A percentile compares a stretch with the other conserved stretches of the same genome.
Conservation (phyloP, 2,797 vertebrate species). For the Urophycis tenuis region DNA sequence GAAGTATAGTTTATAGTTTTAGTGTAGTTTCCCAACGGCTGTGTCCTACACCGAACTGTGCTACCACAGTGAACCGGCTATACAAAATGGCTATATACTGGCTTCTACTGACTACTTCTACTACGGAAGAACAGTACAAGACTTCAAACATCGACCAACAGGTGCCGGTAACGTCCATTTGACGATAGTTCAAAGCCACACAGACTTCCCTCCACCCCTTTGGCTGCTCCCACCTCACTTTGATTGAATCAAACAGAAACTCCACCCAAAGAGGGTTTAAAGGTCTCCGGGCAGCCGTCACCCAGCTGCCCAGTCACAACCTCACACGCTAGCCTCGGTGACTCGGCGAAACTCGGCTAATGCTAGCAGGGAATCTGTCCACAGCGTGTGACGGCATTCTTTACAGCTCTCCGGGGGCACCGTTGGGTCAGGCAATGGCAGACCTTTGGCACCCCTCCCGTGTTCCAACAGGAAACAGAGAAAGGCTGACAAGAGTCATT, state of each 20-base stretch:
- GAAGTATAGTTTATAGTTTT: too few species aligned
- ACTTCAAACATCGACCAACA: background rate
- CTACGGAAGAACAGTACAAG: background rate
- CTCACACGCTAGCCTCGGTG: background rate
- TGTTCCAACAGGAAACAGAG: background rate
- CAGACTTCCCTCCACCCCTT: background rate
- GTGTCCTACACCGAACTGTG: too few species aligned
- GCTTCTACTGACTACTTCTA: too few species aligned
- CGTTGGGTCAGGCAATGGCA: background rate
- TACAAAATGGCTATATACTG: too few species aligned
- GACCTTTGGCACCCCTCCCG: background rate
- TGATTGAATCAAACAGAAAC: conserved; percentile 33
- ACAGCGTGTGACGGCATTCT: conserved; percentile 3
- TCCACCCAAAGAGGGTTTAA: conserved; percentile 22
- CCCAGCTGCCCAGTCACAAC: conserved; percentile 6
- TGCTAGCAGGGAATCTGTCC: conserved; percentile 5
- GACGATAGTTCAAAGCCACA: background rate
- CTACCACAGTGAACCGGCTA: too few species aligned
- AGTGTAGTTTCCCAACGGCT: background rate
- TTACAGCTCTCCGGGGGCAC: background rate
- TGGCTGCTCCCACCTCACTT: conserved; percentile 1
- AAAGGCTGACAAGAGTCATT: background rate
- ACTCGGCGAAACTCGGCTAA: background rate
- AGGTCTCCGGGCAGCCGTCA: conserved; percentile 25
- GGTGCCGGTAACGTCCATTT: conserved; percentile 4